phyloP scores from a whole-genome alignment of 2,888 invertebrate genomes.

The Brenthis ino region DNA sequence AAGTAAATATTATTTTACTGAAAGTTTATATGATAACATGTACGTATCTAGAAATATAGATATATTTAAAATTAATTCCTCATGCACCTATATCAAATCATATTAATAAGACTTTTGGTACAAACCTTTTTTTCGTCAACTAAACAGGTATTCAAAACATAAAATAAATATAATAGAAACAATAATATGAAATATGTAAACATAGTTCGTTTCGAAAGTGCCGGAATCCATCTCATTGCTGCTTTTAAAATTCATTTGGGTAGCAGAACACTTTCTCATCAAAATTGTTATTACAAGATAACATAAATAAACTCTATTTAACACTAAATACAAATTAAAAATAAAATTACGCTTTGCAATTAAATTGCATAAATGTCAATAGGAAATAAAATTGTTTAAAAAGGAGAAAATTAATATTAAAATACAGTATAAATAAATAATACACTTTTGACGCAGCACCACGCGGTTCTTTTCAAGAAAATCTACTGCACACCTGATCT shows the following conservation, averaged over 20 bases:
- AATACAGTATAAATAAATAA: conserved; percentile 18
- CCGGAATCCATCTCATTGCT: conserved; percentile 74
- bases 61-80: not conserved
- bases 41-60: not conserved
- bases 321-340: conserved; percentile 7
- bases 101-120: conserved; percentile 14
- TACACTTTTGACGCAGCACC: conserved; percentile 19
- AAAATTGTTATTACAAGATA: conserved; percentile 16
- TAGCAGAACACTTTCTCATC: conserved; percentile 16
- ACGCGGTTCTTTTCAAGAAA: conserved; percentile 34
- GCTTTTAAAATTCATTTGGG: conserved; percentile 65
- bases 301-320: conserved; percentile 17
- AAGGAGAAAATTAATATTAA: not conserved
- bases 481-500: conserved; percentile 40
- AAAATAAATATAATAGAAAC: conserved; percentile 76
- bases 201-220: conserved; percentile 69
- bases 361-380: not conserved
- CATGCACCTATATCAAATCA: not conserved
- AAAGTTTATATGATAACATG: too few species aligned
- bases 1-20: not conserved
- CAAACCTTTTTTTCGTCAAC: conserved; percentile 71
- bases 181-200: conserved; percentile 73
- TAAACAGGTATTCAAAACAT: conserved; percentile 72
- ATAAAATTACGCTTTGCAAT: not conserved
- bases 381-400: not conserved